Percentiles rank a stretch among this genome's conserved stretches.
Conservation (phyloP, 2,888 invertebrate genomes). For the Loripinus fragilis region DNA sequence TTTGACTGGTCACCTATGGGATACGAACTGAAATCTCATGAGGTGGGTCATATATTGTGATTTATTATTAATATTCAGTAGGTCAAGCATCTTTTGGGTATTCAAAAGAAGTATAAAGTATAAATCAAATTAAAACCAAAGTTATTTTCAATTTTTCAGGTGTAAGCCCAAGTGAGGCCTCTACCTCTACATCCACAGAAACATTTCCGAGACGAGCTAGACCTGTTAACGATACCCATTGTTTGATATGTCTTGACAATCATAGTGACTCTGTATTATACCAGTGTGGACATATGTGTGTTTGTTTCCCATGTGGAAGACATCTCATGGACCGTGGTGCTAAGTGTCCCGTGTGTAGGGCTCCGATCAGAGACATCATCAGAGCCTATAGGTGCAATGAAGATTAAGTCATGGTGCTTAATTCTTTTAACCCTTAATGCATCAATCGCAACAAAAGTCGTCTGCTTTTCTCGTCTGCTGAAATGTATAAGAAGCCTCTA, state of each 20-base stretch:
- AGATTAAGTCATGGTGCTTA: too few species aligned
- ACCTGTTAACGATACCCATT: slow-evolving; percentile 79
- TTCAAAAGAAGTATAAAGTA: too few species aligned
- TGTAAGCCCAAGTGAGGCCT: neutral
- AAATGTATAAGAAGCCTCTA: too few species aligned
- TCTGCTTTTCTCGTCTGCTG: too few species aligned
- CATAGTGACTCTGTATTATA: slow-evolving; percentile 81
- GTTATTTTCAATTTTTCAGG: neutral
- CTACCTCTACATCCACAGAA: neutral
- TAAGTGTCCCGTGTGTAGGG: slow-evolving; percentile 82
- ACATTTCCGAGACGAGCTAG: slow-evolving; percentile 34
- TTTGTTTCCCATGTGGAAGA: slow-evolving; percentile 81
- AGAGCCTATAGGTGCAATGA: slow-evolving; percentile 76
- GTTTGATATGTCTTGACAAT: slow-evolving; percentile 81
- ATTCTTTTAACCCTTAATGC: too few species aligned
- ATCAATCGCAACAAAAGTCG: too few species aligned
- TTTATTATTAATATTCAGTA: too few species aligned
- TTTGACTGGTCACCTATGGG: too few species aligned
- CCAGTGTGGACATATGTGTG: slow-evolving; percentile 83
- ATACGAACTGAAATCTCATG: too few species aligned
- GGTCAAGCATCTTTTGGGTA: too few species aligned
- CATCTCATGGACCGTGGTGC: slow-evolving; percentile 73
- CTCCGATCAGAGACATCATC: slow-evolving; percentile 82
- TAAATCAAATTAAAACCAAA: too few species aligned
- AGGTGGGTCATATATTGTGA: too few species aligned